Evolutionary conservation across 2,888 invertebrate species (phyloP), one percentile per base, ranked within the genome.

Genomic region (Gymnoscelis rufifasciata): DNA sequence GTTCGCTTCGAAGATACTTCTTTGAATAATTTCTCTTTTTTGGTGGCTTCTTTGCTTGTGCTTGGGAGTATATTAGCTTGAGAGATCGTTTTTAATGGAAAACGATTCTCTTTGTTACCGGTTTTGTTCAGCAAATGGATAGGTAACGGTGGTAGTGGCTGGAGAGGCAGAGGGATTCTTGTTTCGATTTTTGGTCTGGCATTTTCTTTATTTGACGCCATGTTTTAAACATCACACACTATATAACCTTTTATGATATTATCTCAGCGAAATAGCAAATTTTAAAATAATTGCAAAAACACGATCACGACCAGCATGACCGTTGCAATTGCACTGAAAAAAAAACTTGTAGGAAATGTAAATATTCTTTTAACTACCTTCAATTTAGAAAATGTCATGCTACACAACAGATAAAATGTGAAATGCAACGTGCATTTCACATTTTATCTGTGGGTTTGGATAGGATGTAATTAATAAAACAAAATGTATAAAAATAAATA

Each of bases 171-270:
- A 1, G 83, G 83, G 51, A 83, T 83, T 66, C 60, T 77, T 1
- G 80, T 70, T 44, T 46, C 57, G 5, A 39, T 12, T 43, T 54
- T 64, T 6, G 50, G 59, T 1, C 52, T 50, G 1, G 60, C 36
- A 53, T 83, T 83, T 59, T 84, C 83, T 56, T 80, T 80, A 29
- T 75, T 53, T 0, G 50, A 43, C 35, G 71, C 71, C 73, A 75
- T 75, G n/a, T 26, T 42, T 31, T 51, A 31, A 7, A 4, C 8
- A 31, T 3, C n/a, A 11, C n/a, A n/a, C n/a, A n/a, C n/a, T n/a
- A n/a, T n/a, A n/a, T n/a, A n/a, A n/a, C n/a, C n/a, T n/a, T n/a
- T n/a, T n/a, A n/a, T n/a, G n/a, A n/a, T n/a, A n/a, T n/a, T n/a
- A n/a, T n/a, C n/a, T n/a, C n/a, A n/a, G n/a, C n/a, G n/a, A n/a